Evolutionary conservation across 2,797 vertebrate species (phyloP), one percentile per base, ranked within the genome.

Genomic region (Adelosebastes latens): DNA sequence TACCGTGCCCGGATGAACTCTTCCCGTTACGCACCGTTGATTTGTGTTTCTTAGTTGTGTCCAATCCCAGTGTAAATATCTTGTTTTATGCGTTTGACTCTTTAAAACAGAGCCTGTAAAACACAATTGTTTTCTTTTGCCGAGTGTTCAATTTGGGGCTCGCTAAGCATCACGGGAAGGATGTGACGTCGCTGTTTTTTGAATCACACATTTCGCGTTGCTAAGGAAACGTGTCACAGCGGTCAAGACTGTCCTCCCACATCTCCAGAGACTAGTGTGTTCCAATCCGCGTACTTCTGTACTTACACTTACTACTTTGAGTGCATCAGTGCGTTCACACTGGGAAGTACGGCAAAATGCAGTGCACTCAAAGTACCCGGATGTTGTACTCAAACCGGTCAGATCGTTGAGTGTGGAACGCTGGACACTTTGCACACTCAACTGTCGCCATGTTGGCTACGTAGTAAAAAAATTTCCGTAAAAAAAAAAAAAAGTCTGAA

Each of bases 161-260:
- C 90, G 93, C 94, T 56, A 93, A 86, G 94, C 79, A 94, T 77
- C 91, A 94, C 92, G 94, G 94, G 94, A 92, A 88, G 11, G 1
- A 1, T 1, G 75, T 93, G 92, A 94, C 93, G 90, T 95, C 82
- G 20, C 77, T 3, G 8, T 31, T 93, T 70, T 95, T 95, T 95
- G 93, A 95, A 95, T 91, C 85, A 63, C 84, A 90, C 91, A 85
- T 77, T 88, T 68, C 18, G 18, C 72, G 93, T 95, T 94, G 90
- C 93, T 80, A 94, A 68, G 94, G 94, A 83, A 94, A 95, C 92
- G 62, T 75, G 68, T 62, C 69, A 53, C 58, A 69, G 55, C 13
- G 39, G 39, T 80, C 58, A 49, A 25, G 8, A 49, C 39, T 66
- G 20, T 7, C 16, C 34, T 58, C 24, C 36, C n/a, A 60, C 59